Evolutionary conservation across 1,140 invertebrate genomes (phyloP), one percentile per base, ranked within the genome.

Genomic region (Plectrocnemia conspersa): DNA sequence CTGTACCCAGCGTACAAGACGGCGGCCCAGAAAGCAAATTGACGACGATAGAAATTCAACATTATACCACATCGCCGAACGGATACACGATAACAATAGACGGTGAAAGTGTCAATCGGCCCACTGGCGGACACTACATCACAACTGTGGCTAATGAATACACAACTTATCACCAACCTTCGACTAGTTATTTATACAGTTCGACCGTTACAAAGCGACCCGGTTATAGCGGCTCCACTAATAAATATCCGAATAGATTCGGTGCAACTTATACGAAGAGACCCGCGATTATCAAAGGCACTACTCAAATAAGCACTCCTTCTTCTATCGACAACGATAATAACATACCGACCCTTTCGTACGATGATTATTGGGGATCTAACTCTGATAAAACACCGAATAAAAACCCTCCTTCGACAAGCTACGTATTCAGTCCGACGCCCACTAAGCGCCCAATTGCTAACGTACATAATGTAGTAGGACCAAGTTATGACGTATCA

Each of bases 171-270:
- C 41, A 69, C 61, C 77, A 78, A 11, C 74, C 77, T 9, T 75
- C 78, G n/a, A 81, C 79, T 1, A 80, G 79, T 53, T 82, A 82
- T 44, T 69, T 80, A 0, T 79, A 78, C 2, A 76, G 72, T 50
- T 70, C 77, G 0, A 75, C 72, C 9, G 74, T 73, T 10, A 66
- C 73, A n/a, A 65, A 65, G 59, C 64, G 72, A 58, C 76, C 74
- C 15, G 64, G 40, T 9, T 52, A 64, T 63, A 15, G 15, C 18
- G 45, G 35, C 29, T 32, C 61, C 64, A 44, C 55, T n/a, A 48
- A 56, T 32, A 56, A 16, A 41, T 49, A 52, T 45, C 27, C 58
- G 21, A 45, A 54, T 22, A 53, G 56, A 40, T 56, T 53, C 36
- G 38, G 44, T 15, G 42, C 54, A 21, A 55, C 58, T 7, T 67